phyloP scores from a whole-genome alignment of 2,888 invertebrate genomes.

The Callinectes sapidus region DNA sequence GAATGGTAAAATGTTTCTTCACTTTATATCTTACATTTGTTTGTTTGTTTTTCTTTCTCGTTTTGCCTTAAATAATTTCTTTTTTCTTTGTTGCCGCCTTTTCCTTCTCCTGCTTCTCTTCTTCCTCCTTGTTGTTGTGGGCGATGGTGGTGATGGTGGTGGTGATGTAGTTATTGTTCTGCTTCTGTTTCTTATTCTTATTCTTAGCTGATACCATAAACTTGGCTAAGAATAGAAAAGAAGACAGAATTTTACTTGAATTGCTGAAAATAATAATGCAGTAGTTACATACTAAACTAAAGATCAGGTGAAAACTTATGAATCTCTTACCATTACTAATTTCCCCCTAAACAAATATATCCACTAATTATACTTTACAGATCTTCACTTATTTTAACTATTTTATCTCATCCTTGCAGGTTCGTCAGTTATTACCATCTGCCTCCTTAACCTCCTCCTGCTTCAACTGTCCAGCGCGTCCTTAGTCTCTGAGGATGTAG shows the following conservation, averaged over 20 bases:
- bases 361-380: neutral
- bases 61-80: neutral
- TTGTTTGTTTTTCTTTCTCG: neutral
- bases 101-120: neutral
- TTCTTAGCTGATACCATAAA: neutral
- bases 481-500: neutral
- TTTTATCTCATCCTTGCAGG: constrained; percentile 18
- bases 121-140: too few species aligned
- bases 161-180: neutral
- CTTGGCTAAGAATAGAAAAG: neutral
- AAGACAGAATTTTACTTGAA: neutral
- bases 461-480: neutral
- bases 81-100: neutral
- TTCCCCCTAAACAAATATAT: neutral
- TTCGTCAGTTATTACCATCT: neutral
- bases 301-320: neutral
- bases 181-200: neutral
- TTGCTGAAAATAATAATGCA: neutral
- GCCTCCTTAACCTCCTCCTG: neutral
- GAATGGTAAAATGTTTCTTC: neutral
- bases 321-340: neutral
- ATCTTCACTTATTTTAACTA: neutral
- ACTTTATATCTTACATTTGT: neutral
- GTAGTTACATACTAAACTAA: neutral
- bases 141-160: too few species aligned